These are phyloP conservation scores for Danaus melanippus DNA, from an alignment of 1,140 invertebrate genomes.

Conservation along the genomic window DNA sequence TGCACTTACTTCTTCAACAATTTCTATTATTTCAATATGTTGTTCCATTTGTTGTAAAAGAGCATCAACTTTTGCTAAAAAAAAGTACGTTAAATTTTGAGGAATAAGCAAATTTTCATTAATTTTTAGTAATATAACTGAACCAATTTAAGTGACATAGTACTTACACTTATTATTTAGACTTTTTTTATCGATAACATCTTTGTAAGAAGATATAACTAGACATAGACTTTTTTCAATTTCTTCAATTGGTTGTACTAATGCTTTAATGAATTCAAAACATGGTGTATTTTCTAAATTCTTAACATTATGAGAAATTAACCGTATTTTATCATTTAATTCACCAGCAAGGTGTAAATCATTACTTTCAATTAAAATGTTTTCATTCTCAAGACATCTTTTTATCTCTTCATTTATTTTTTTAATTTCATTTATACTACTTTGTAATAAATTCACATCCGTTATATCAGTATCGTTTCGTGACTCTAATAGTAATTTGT, in stretches of 20 bases:
- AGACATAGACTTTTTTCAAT: too few relatives aligned
- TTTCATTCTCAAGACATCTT: slow-evolving; percentile 24
- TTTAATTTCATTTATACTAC: too few relatives aligned
- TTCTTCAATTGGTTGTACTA: too few relatives aligned
- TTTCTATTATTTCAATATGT: slow-evolving; percentile 47
- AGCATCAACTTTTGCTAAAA: slow-evolving; percentile 17
- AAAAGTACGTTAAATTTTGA: not conserved
- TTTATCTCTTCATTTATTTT: slow-evolving; percentile 28
- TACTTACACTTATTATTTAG: slow-evolving; percentile 21
- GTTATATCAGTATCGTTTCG: not conserved
- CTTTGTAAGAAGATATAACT: too few relatives aligned
- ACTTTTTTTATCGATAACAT: slow-evolving; percentile 26
- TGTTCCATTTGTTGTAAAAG: slow-evolving; percentile 48
- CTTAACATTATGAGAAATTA: too few relatives aligned
- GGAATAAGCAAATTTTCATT: not conserved
- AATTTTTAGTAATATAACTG: not conserved
- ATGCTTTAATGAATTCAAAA: too few relatives aligned
- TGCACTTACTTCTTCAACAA: slow-evolving; percentile 42
- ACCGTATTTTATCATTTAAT: too few relatives aligned
- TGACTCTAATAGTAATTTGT: not conserved
- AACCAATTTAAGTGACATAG: not conserved
- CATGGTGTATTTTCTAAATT: too few relatives aligned
- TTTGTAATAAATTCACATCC: too few relatives aligned
- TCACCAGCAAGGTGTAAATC: too few relatives aligned
- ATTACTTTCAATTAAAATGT: too few relatives aligned